phyloP scores from a whole-genome alignment of 2,797 vertebrate genomes.

The Moxostoma hubbsi region DNA sequence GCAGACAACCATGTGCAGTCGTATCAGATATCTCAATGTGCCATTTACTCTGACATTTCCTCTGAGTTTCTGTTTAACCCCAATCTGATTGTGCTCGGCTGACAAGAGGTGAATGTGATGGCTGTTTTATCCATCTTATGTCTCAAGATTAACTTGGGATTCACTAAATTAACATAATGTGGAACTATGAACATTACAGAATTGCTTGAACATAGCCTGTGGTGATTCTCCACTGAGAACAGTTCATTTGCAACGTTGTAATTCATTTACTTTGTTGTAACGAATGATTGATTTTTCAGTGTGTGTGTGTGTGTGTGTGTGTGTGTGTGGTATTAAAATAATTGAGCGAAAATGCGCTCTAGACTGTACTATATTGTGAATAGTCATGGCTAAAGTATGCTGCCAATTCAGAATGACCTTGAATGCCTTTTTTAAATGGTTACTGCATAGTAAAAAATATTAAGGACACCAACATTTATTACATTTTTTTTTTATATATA shows the following conservation, averaged over 20 bases:
- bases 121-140: background rate
- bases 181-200: background rate
- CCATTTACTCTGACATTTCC: background rate
- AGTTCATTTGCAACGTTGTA: background rate
- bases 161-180: background rate
- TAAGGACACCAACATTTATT: no score
- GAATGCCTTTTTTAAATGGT: no score
- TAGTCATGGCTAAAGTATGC: no score
- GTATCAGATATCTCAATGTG: background rate
- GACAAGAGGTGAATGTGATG: background rate
- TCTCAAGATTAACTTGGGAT: background rate
- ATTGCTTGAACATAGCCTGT: no score
- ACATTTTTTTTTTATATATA: no score
- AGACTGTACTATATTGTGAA: background rate
- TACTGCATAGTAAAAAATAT: no score
- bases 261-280: background rate
- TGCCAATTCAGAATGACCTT: no score
- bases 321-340: background rate
- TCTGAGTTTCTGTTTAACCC: background rate
- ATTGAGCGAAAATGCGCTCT: background rate
- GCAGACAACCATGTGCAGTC: slow-evolving; percentile 6
- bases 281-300: background rate
- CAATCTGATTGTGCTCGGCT: slow-evolving; percentile 3
- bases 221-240: background rate
- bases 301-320: slow-evolving; percentile 1